Evolutionary conservation across 2,797 vertebrate genomes (phyloP).

Genomic region (Sebastes baramenuke): DNA sequence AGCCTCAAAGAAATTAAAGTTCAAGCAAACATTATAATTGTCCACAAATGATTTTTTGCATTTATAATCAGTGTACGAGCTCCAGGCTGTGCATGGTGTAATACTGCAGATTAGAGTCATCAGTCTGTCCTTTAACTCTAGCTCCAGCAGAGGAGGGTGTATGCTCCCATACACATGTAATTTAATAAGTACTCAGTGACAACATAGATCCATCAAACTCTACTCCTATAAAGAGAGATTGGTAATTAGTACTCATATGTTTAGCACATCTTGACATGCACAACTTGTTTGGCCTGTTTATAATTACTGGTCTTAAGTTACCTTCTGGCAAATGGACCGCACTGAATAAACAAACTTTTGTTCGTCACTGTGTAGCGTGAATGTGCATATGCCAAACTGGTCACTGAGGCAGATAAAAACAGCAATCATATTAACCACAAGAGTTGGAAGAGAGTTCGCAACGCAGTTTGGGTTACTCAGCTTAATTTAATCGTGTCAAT

Average conservation of each 20-base stretch:
- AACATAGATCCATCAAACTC: background rate
- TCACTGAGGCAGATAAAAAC: conserved; percentile 46
- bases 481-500: conserved; percentile 41
- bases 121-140: conserved; percentile 12
- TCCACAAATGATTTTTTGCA: conserved; percentile 27
- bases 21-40: conserved; percentile 33
- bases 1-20: conserved; percentile 26
- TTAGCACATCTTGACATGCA: background rate
- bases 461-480: conserved; percentile 58
- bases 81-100: conserved; percentile 5
- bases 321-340: conserved; percentile 18
- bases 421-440: conserved; percentile 53
- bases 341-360: background rate
- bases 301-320: conserved; percentile 32
- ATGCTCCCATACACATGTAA: background rate
- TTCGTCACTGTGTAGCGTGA: background rate
- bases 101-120: conserved; percentile 24
- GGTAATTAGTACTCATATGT: conserved; percentile 10
- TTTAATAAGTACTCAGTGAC: conserved; percentile 1
- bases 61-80: conserved; percentile 16
- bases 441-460: conserved; percentile 17
- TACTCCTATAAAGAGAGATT: background rate
- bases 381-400: conserved; percentile 43
- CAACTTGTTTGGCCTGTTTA: conserved; percentile 9
- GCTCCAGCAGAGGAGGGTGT: background rate